Evolutionary conservation across 2,113 vertebrate genomes (phyloP).

Genomic region (Uria lomvia): DNA sequence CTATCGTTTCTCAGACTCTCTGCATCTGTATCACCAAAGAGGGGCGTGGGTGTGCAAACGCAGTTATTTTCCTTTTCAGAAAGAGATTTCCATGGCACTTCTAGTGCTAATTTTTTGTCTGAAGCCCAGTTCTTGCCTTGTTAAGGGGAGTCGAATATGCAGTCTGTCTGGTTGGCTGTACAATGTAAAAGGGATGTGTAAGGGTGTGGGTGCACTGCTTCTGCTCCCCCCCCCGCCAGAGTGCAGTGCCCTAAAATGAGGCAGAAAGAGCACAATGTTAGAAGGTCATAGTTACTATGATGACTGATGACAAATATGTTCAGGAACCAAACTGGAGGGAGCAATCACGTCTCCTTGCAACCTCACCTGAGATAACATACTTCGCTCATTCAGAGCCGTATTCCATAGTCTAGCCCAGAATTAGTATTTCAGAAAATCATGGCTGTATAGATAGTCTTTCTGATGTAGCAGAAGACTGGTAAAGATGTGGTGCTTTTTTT

Average conservation of each 20-base stretch:
- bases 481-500: neutral
- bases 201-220: neutral
- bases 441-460: neutral
- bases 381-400: neutral
- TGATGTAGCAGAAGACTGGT: neutral
- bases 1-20: neutral
- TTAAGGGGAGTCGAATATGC: neutral
- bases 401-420: rapidly evolving
- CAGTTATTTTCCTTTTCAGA: neutral
- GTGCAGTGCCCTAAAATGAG: neutral
- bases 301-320: neutral
- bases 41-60: no score
- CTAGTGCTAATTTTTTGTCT: neutral
- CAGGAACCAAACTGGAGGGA: neutral
- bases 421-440: neutral
- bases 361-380: neutral
- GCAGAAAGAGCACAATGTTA: neutral
- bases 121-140: neutral
- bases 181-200: neutral
- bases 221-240: neutral
- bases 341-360: neutral
- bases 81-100: neutral
- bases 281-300: neutral
- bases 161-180: neutral
- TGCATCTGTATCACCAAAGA: neutral